A percentile compares a stretch with the other conserved stretches of the same genome.
These are phyloP conservation scores for Temnothorax curvispinosus DNA, from an alignment of 1,140 invertebrate genomes.

Conservation along the genomic window DNA sequence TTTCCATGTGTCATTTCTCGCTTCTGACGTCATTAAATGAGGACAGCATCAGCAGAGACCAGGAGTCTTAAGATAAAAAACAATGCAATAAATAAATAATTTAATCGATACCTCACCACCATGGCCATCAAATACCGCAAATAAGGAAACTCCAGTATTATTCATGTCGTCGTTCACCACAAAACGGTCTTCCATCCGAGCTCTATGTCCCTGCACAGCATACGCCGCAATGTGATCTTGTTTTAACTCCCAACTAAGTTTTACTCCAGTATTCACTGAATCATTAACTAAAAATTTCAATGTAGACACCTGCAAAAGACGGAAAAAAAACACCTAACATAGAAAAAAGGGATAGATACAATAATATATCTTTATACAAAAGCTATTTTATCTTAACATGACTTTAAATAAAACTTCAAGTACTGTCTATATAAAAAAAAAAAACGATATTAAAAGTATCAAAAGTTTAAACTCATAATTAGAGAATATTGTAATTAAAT, in stretches of 20 bases:
- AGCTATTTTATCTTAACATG: not conserved
- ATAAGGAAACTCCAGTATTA: constrained; percentile 90
- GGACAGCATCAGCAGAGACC: too few relatives aligned
- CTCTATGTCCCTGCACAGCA: constrained; percentile 94
- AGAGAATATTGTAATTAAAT: not conserved
- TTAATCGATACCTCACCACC: constrained; percentile 91
- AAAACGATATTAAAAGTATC: not conserved
- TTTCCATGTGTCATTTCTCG: too few relatives aligned
- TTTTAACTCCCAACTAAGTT: constrained; percentile 92
- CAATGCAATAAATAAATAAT: constrained; percentile 14
- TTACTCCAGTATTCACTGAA: constrained; percentile 84
- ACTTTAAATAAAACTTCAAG: not conserved
- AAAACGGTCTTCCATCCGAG: constrained; percentile 96
- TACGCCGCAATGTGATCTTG: constrained; percentile 92
- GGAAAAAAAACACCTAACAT: constrained; percentile 47
- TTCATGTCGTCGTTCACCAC: constrained; percentile 87
- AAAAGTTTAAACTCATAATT: not conserved
- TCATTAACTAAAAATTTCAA: constrained; percentile 83
- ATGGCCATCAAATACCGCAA: constrained; percentile 98
- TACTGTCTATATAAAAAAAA: not conserved
- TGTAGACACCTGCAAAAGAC: constrained; percentile 78
- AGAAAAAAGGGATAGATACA: not conserved
- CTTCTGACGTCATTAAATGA: too few relatives aligned
- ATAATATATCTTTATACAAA: not conserved
- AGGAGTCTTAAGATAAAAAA: not conserved